These are phyloP conservation scores for Pyxicephalus adspersus DNA, from an alignment of 2,113 vertebrate species.

Conservation along the genomic window DNA sequence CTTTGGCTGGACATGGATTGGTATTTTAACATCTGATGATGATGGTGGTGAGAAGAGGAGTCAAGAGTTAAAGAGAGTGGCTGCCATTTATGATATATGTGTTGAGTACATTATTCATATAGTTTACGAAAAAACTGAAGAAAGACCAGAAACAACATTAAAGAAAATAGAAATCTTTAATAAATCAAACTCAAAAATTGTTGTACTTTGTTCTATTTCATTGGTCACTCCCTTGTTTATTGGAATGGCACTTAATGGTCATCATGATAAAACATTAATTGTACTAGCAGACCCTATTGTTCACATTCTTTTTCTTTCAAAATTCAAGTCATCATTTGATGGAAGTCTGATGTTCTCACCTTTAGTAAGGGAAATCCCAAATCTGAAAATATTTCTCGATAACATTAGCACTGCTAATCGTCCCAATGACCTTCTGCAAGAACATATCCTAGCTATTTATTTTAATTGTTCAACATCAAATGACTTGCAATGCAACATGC, in stretches of 20 bases:
- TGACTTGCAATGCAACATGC: neutral
- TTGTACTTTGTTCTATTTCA: neutral
- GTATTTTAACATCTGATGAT: constrained; percentile 25
- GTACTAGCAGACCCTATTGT: neutral
- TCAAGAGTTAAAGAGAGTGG: neutral
- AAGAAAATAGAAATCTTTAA: neutral
- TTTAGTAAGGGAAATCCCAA: neutral
- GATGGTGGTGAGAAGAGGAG: constrained; percentile 3
- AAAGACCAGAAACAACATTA: neutral
- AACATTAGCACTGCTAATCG: neutral
- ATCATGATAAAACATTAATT: constrained; percentile 18
- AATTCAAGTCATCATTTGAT: neutral
- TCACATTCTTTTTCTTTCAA: neutral
- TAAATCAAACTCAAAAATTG: neutral
- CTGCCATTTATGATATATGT: neutral
- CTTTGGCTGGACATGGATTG: constrained; percentile 38
- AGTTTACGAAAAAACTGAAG: neutral
- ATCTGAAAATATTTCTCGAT: neutral
- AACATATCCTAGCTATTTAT: neutral
- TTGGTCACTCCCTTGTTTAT: neutral
- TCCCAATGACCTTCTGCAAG: neutral
- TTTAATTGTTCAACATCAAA: neutral
- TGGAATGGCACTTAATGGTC: too few relatives aligned
- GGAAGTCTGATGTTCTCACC: neutral
- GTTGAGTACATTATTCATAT: constrained; percentile 26